Conservation (phyloP, 2,888 invertebrate genomes). For the Dryococelus australis region DNA sequence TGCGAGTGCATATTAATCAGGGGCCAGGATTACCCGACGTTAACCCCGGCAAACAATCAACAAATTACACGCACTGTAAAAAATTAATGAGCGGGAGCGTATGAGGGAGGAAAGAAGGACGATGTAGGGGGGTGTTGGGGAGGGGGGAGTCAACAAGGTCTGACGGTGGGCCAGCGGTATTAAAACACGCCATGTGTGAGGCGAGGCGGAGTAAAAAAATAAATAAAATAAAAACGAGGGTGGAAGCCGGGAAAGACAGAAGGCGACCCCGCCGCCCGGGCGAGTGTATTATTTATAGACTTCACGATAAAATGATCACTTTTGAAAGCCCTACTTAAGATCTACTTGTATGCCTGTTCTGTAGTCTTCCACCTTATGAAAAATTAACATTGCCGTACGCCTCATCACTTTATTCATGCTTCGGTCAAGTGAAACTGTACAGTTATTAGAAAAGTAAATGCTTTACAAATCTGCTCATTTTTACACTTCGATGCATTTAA, state of each 20-base stretch:
- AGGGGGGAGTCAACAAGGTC: slow-evolving; percentile 21
- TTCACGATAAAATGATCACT: too few species aligned
- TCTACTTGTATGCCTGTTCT: too few species aligned
- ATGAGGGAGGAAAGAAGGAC: slow-evolving; percentile 2
- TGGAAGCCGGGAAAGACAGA: neutral
- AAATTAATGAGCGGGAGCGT: slow-evolving; percentile 18
- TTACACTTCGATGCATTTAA: too few species aligned
- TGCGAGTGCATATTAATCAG: slow-evolving; percentile 31
- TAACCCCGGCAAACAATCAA: slow-evolving; percentile 28
- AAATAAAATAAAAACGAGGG: neutral
- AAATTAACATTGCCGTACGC: too few species aligned
- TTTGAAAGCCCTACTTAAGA: too few species aligned
- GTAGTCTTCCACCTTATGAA: too few species aligned
- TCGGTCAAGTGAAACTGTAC: too few species aligned
- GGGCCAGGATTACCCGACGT: slow-evolving; percentile 11
- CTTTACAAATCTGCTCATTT: too few species aligned
- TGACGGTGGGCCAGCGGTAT: neutral
- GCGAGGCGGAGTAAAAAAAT: neutral
- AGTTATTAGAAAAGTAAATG: too few species aligned
- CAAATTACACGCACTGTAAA: slow-evolving; percentile 24
- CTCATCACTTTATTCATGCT: too few species aligned
- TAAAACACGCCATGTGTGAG: slow-evolving; percentile 10
- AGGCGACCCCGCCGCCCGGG: neutral
- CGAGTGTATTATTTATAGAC: neutral
- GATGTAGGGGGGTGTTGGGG: neutral